phyloP scores from a whole-genome alignment of 2,113 vertebrate species.

The Calidris pygmaea region DNA sequence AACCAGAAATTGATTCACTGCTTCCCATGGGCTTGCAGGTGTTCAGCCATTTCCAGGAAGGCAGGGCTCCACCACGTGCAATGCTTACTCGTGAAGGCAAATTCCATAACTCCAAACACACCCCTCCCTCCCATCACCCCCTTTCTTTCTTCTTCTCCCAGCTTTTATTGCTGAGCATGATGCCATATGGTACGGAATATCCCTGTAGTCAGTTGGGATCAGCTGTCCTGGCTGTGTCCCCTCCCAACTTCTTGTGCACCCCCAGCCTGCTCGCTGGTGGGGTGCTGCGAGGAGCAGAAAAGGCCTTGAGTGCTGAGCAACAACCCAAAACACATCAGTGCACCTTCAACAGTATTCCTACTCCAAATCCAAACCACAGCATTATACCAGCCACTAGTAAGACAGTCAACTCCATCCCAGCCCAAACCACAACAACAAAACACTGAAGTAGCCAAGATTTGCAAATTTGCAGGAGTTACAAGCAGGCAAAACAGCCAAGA shows the following conservation, averaged over 20 bases:
- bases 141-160: neutral
- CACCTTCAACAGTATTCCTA: neutral
- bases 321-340: neutral
- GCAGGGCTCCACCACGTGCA: neutral
- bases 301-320: neutral
- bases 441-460: neutral
- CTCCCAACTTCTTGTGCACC: neutral
- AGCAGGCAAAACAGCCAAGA: neutral
- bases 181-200: neutral
- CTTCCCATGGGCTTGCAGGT: neutral
- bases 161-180: neutral
- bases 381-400: neutral
- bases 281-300: neutral
- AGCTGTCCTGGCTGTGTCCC: neutral
- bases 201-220: neutral
- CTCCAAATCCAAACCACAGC: neutral
- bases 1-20: neutral
- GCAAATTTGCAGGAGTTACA: neutral
- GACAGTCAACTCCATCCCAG: neutral
- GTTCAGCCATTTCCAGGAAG: neutral
- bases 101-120: neutral
- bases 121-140: too few relatives aligned
- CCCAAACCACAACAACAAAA: neutral
- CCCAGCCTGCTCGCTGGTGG: neutral
- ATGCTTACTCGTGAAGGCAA: neutral